Base-by-base conservation (phyloP, 2,888 invertebrate species). In the Chrysolina americana region DNA sequence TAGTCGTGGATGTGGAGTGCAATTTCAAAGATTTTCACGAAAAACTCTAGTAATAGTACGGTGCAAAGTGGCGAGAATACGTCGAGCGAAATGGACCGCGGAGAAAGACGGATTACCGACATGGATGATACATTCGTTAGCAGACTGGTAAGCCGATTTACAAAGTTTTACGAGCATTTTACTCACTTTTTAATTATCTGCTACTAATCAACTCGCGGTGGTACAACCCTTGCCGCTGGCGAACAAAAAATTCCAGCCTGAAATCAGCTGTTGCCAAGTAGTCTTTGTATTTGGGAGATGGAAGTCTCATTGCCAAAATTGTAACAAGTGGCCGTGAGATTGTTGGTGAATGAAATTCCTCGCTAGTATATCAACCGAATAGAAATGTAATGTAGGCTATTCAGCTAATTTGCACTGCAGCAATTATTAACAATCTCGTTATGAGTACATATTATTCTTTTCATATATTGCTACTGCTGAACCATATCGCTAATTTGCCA, bases 101-200 rank as follows among this genome's bases (percentile, higher is more conserved):
- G 83, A 75, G 85, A 86, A 78, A 78, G 80, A 69, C 88, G 89
- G 88, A 88, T 89, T 87, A 88, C 88, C 87, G 92, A 92, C 89
- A 91, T 91, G 91, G 92, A 92, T 89, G 92, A 92, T 87, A 89
- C 89, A 85, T 90, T 91, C 89, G 91, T 91, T 86, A 91, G 92
- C 81, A 91, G 91, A 90, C 92, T 92, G 92, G 92, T 92, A 90
- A 90, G 85, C 78, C 48, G 23, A 36, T 53, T 19, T 23, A 21
- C 41, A 62, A 11, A 8, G 47, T 41, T 41, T 53, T 41, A 53
- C 28, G n/a, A n/a, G 8, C 53, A 13, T 21, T 41, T 41, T 53
- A 50, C 15, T 28, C 36, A n/a, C 28, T 59, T 23, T n/a, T 8
- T 11, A 23, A 28, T n/a, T 59, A 10, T 8, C 23, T n/a, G 15